Base-by-base conservation (phyloP, 2,113 vertebrate genomes). In the Solea solea region DNA sequence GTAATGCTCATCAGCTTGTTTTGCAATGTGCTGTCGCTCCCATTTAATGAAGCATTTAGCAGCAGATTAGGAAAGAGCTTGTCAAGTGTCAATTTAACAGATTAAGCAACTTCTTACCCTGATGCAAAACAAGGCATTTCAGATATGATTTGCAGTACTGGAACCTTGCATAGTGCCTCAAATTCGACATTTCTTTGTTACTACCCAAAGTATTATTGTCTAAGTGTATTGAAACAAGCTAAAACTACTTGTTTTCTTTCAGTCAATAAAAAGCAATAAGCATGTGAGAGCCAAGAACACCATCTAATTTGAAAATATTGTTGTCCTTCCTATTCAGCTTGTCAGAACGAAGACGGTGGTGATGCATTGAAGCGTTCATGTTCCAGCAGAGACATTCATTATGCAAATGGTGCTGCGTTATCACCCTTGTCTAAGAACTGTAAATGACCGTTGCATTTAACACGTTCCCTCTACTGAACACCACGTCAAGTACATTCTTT, bases 21-120 rank as follows among this genome's bases (percentile, higher is more conserved):
- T 68, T 42, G 11, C 74, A 70, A 60, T 74, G 63, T 65, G 40
- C 27, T 15, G 34, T 56, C 64, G 78, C 73, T 50, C 45, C 52
- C 52, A 54, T 80, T 74, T 80, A 85, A 81, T 77, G 80, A 85
- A 76, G 72, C 72, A 70, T 72, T 83, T 70, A 74, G 76, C 66
- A 51, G 62, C 67, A 78, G 71, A 76, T 76, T 76, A 82, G 64
- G 53, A 64, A 77, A 64, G 70, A 71, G 76, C 76, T 72, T 67
- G 77, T 79, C 56, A 69, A 76, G 75, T 76, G 63, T 64, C 80
- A 83, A 49, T 74, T 84, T 66, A 64, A 79, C 54, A 78, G 65
- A 69, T 86, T 78, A 77, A 74, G 53, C 65, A 52, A 84, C 61
- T 80, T 76, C 63, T 75, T 73, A 65, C 44, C n/a, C 34, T 16